Evolutionary conservation across 2,888 invertebrate genomes (phyloP).

Genomic region (Lymantria monacha): DNA sequence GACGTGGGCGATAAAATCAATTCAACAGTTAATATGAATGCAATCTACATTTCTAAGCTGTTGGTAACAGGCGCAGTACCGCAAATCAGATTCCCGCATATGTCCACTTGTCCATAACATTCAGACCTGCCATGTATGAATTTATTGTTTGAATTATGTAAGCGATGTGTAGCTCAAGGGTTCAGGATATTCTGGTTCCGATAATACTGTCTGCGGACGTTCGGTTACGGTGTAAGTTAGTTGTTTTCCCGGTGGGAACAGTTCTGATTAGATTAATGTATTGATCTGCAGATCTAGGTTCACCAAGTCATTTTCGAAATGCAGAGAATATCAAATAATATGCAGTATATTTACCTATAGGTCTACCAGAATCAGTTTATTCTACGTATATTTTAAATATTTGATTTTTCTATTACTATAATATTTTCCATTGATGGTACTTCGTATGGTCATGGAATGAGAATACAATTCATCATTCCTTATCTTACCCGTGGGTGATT

Average conservation of each 20-base stretch:
- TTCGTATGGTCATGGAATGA: no score
- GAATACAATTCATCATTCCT: no score
- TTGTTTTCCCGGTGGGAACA: slow-evolving; percentile 40
- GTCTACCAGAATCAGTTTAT: no score
- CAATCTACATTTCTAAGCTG: slow-evolving; percentile 11
- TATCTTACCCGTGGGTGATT: no score
- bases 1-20: slow-evolving; percentile 23
- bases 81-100: slow-evolving; percentile 36
- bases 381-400: no score
- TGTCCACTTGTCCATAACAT: slow-evolving; percentile 15
- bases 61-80: slow-evolving; percentile 15
- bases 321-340: not conserved
- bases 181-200: slow-evolving; percentile 18
- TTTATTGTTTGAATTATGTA: not conserved
- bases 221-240: slow-evolving; percentile 41
- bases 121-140: slow-evolving; percentile 12
- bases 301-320: not conserved
- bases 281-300: slow-evolving; percentile 12
- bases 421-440: no score
- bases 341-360: no score
- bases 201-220: slow-evolving; percentile 30
- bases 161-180: slow-evolving; percentile 10
- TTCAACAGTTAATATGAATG: slow-evolving; percentile 24
- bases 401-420: no score
- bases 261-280: slow-evolving; percentile 34